A percentile compares a stretch with the other conserved stretches of the same genome.
Evolutionary conservation across 53 echinoderm and acorn worm species (phyloP).

Genomic region (Stichopus horrens): DNA sequence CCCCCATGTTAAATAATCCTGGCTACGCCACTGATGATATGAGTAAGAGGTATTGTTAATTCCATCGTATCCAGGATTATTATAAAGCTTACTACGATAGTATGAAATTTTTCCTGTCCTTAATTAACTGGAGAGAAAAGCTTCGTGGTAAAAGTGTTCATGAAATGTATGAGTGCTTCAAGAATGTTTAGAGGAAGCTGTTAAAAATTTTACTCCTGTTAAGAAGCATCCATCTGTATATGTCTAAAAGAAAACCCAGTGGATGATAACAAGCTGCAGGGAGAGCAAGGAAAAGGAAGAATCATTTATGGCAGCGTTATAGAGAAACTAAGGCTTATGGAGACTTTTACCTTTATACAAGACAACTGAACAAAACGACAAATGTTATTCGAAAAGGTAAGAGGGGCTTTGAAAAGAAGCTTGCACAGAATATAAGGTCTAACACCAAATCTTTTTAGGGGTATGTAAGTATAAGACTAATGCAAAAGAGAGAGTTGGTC

Average conservation of each 20-base stretch:
- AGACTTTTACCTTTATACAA: constrained; percentile 10
- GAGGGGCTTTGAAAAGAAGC: constrained; percentile 33
- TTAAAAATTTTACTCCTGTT: neutral
- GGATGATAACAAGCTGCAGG: constrained; percentile 23
- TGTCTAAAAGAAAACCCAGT: constrained; percentile 2
- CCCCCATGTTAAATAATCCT: no score
- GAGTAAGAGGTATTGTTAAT: no score
- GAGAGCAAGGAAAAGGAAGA: constrained; percentile 22
- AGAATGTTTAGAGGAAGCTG: constrained; percentile 9
- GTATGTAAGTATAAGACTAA: constrained; percentile 30
- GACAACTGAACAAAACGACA: constrained; percentile 24
- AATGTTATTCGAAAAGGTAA: constrained; percentile 18
- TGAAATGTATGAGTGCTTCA: constrained; percentile 28
- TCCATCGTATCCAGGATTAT: neutral
- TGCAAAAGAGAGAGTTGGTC: constrained; percentile 34
- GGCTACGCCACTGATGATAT: no score
- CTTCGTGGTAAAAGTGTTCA: constrained; percentile 7
- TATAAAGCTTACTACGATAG: neutral
- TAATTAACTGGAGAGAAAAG: neutral
- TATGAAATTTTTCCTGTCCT: neutral
- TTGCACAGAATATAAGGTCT: constrained; percentile 13
- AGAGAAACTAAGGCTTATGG: neutral
- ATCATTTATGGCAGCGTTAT: constrained; percentile 31
- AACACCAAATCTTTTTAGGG: constrained; percentile 34
- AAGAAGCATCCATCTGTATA: neutral